Conservation (phyloP, 30 jellyfish, hydroid and myxozoan genomes). For the Cassiopea andromeda region DNA sequence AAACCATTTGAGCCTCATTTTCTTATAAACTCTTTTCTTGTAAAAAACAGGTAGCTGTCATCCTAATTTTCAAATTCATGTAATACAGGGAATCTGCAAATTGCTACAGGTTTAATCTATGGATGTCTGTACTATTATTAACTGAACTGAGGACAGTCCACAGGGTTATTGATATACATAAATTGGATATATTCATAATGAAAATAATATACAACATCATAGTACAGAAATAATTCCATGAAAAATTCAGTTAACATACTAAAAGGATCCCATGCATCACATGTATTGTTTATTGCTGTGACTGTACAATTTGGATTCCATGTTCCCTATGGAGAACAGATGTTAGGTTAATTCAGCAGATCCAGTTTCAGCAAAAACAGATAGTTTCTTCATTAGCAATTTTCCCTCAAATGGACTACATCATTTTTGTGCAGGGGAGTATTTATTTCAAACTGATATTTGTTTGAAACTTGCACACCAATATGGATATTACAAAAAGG, state of each 20-base stretch:
- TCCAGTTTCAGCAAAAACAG: too few species aligned
- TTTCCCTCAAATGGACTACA: too few species aligned
- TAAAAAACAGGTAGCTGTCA: not conserved
- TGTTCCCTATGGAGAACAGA: constrained; percentile 52
- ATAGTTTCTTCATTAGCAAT: too few species aligned
- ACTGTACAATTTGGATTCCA: constrained; percentile 86
- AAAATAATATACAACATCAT: too few species aligned
- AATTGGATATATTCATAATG: not conserved
- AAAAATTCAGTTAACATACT: constrained; percentile 30
- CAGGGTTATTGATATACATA: not conserved
- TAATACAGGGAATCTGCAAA: not conserved
- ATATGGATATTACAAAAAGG: too few species aligned
- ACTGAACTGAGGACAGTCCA: not conserved
- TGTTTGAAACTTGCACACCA: too few species aligned
- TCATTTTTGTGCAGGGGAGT: too few species aligned
- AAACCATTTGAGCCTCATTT: not conserved
- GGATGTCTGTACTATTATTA: too few species aligned
- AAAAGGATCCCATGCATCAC: constrained; percentile 93
- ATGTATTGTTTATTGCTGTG: constrained; percentile 71
- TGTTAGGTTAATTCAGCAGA: too few species aligned
- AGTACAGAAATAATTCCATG: not conserved
- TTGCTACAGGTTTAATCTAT: not conserved
- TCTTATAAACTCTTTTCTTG: not conserved
- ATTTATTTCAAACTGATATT: too few species aligned
- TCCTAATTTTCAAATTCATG: not conserved